These are phyloP conservation scores for Norana najaformis DNA, from an alignment of 2,888 invertebrate species.

Conservation along the genomic window DNA sequence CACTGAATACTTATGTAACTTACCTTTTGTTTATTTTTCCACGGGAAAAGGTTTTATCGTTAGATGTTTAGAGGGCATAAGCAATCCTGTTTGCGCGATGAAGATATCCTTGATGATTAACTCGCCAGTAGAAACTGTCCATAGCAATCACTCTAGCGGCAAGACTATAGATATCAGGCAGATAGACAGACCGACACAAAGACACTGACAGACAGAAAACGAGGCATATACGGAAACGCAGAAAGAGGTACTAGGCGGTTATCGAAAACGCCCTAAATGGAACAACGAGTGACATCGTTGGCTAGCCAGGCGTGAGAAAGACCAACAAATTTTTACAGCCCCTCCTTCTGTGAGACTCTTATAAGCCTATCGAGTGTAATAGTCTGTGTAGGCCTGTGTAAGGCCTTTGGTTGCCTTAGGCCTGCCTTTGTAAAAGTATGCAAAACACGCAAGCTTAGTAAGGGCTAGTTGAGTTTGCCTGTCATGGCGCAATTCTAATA, in stretches of 20 bases:
- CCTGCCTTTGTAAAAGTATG: background rate
- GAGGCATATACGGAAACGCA: background rate
- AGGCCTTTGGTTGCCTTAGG: background rate
- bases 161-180: background rate
- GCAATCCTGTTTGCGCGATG: background rate
- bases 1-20: background rate
- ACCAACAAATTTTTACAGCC: constrained; percentile 13
- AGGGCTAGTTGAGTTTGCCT: background rate
- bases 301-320: constrained; percentile 13
- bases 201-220: background rate
- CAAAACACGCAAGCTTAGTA: background rate
- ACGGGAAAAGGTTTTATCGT: background rate
- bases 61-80: background rate
- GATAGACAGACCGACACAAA: background rate
- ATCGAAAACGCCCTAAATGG: background rate
- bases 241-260: constrained; percentile 6
- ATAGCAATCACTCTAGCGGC: background rate
- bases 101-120: background rate
- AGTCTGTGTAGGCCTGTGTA: background rate
- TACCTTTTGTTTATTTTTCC: background rate
- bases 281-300: background rate
- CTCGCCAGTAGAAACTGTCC: background rate
- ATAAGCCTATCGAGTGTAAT: background rate
- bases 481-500: background rate
- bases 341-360: background rate